Evolutionary conservation across 2,113 vertebrate genomes (phyloP).

Genomic region (Bothrops jararaca): DNA sequence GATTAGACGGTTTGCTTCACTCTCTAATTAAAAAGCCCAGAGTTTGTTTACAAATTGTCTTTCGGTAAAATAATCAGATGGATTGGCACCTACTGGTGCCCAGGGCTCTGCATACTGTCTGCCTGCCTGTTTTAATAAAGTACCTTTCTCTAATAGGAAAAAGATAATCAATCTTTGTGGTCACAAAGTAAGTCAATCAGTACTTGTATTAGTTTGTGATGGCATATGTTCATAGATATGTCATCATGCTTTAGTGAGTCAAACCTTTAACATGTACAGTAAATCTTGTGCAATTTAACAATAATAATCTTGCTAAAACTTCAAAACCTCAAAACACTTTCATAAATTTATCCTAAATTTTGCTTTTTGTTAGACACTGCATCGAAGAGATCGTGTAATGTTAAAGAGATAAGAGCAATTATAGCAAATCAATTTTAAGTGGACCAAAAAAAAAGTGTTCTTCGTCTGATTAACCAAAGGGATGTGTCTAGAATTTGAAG

Average conservation of each 20-base stretch:
- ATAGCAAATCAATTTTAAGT: background rate
- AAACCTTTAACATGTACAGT: conserved; percentile 48
- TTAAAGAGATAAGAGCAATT: background rate
- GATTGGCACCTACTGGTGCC: background rate
- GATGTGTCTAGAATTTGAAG: background rate
- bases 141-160: background rate
- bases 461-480: background rate
- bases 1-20: background rate
- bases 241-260: background rate
- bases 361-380: background rate
- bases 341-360: background rate
- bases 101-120: background rate
- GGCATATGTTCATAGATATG: background rate
- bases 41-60: background rate
- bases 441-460: background rate
- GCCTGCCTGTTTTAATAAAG: background rate
- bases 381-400: background rate
- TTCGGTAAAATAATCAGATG: background rate
- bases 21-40: background rate
- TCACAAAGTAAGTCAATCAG: background rate
- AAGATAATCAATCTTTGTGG: background rate
- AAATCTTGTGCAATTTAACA: conserved; percentile 58
- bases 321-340: background rate
- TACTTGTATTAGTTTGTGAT: background rate
- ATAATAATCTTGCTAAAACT: conserved; percentile 32